Base-by-base conservation (phyloP, 2,113 vertebrate genomes). In the Trogon melanurus region DNA sequence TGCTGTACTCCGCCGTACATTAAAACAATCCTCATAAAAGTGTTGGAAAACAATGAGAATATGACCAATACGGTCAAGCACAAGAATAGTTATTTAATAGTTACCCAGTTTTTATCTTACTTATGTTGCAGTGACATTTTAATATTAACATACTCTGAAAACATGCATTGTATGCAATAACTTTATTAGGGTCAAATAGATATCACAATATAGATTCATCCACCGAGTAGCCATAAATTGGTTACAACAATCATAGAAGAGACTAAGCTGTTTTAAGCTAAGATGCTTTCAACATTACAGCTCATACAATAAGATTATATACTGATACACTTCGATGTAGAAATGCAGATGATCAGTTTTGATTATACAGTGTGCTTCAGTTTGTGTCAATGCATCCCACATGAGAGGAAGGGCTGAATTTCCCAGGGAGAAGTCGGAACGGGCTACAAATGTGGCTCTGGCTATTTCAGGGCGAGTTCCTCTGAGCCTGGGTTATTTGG, bases 131-230 rank as follows among this genome's bases (percentile, higher is more conserved):
- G 41, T 74, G 86, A 92, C 45, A 69, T 84, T 89, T 82, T 48
- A 67, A 34, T 54, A 89, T 66, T 48, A 95, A 79, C 87, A 60
- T 93, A 95, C 67, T 92, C 89, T 88, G 88, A 94, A 96, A 92
- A 78, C 79, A 92, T 73, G 56, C 83, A 91, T 78, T 97, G 92
- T 98, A 97, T 91, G 97, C 96, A 98, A 98, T 97, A 97, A 97
- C 97, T 98, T 98, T 98, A 98, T 98, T 98, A 97, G 97, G 94
- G 64, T 98, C 98, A 97, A 98, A 98, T 96, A 98, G 93, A 98
- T 98, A 97, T 96, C 97, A 98, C 98, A 97, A 98, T 97, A 98
- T 96, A 98, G 97, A 98, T 97, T 96, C 93, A 97, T 96, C 96
- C 97, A 98, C 94, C 45, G n/a, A 97, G 96, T 96, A 97, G 96